Evolutionary conservation across 2,113 vertebrate species (phyloP), one percentile per base, ranked within the genome.

Genomic region (Tichodroma muraria): DNA sequence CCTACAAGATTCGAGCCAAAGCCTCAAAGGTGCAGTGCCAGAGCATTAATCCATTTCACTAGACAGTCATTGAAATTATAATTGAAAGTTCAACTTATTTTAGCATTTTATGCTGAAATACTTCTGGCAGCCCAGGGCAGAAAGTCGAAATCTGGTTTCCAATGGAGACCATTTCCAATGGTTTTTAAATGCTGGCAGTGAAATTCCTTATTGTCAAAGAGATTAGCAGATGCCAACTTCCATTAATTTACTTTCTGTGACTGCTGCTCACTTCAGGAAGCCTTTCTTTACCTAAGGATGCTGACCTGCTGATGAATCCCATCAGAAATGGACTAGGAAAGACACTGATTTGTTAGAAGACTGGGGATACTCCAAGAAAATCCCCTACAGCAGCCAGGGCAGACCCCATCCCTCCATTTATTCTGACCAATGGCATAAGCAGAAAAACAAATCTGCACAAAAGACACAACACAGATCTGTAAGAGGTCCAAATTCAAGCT

Each of bases 1-100:
- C 95, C 97, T 96, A 82, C 88, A 93, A 35, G 80, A 98, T 92
- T 96, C 92, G 76, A 97, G 96, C 93, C 75, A 96, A 96, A 97
- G 96, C 93, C 97, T 97, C 97, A 96, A 97, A 98, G 97, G 95
- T 98, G 93, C 96, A 94, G 94, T 95, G 93, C 96, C 88, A 95
- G 94, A 95, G 85, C 91, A 96, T 96, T 97, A 97, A 98, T 98
- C 97, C 95, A 97, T 98, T 98, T 97, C 95, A 95, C 96, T 94
- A 97, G 97, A 96, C 96, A 97, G 96, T 95, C 96, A 97, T 83
- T 97, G 96, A 97, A 98, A 98, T 97, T 97, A 98, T 97, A 97
- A 98, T 98, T 98, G 96, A 98, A 98, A 98, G 96, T 98, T 97
- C 97, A 98, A 95, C 97, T 98, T 97, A 97, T 92, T 98, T 98